Conservation (phyloP, 92 coral and sea anemone species). For the Heteractis magnifica region DNA sequence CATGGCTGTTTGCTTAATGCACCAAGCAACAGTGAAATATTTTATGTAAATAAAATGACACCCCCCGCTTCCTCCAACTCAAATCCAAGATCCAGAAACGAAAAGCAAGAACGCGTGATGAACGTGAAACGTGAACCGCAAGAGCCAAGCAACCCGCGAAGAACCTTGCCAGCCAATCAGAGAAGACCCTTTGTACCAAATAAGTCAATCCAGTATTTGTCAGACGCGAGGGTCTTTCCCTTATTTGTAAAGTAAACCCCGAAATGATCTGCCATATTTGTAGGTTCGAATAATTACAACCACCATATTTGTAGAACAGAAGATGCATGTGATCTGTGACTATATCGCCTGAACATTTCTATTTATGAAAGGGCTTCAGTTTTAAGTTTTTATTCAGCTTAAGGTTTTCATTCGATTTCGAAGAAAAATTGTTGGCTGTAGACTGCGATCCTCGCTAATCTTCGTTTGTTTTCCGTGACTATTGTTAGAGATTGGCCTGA, state of each 20-base stretch:
- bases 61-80: too few species aligned
- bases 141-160: neutral
- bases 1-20: too few species aligned
- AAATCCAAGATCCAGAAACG: too few species aligned
- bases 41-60: too few species aligned
- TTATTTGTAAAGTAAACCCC: neutral
- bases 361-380: neutral
- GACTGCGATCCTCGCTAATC: neutral
- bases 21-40: too few species aligned
- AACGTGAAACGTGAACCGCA: neutral
- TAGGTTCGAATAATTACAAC: neutral
- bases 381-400: neutral
- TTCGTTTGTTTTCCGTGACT: too few species aligned
- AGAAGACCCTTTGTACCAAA: neutral
- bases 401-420: neutral
- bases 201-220: too few species aligned
- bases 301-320: constrained; percentile 4
- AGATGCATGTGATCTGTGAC: neutral
- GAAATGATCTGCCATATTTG: constrained; percentile 4
- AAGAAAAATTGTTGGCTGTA: neutral
- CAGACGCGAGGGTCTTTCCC: too few species aligned
- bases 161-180: constrained; percentile 1
- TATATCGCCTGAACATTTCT: neutral
- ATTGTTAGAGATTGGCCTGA: too few species aligned
- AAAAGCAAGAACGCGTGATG: neutral